Conservation (phyloP, 1,140 invertebrate genomes). For the Drusus annulatus region DNA sequence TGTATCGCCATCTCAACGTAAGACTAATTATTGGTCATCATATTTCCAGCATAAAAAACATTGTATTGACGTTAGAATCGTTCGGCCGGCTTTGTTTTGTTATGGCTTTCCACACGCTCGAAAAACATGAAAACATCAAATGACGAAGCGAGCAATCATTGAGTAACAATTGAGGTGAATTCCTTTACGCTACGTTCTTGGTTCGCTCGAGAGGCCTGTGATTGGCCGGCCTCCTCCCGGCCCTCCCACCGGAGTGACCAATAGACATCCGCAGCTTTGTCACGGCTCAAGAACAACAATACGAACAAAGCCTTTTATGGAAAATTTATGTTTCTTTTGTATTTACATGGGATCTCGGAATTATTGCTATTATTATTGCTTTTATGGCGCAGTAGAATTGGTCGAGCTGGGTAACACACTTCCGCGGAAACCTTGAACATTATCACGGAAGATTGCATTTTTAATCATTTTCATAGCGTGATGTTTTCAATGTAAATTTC, state of each 20-base stretch:
- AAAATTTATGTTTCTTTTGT: slow-evolving; percentile 3
- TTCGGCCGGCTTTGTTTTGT: too few species aligned
- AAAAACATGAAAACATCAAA: too few species aligned
- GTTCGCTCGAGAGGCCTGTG: background rate
- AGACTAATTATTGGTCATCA: too few species aligned
- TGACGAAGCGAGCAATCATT: slow-evolving; percentile 1
- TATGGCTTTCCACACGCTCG: too few species aligned
- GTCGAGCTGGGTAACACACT: background rate
- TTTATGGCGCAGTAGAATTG: too few species aligned
- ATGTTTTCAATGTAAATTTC: too few species aligned
- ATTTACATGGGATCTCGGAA: background rate
- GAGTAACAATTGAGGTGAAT: slow-evolving; percentile 27
- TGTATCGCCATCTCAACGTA: too few species aligned
- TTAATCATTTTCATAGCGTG: too few species aligned
- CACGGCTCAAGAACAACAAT: background rate
- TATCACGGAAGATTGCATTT: background rate
- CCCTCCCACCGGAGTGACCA: slow-evolving; percentile 54
- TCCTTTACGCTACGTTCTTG: slow-evolving; percentile 48
- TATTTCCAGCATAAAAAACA: too few species aligned
- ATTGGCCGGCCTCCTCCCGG: slow-evolving; percentile 43
- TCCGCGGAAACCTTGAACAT: background rate
- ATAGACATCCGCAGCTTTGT: slow-evolving; percentile 26
- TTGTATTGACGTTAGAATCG: too few species aligned
- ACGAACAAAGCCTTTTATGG: slow-evolving; percentile 5
- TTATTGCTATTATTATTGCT: too few species aligned